Conservation (phyloP, 2,797 vertebrate genomes). For the Esox lucius region DNA sequence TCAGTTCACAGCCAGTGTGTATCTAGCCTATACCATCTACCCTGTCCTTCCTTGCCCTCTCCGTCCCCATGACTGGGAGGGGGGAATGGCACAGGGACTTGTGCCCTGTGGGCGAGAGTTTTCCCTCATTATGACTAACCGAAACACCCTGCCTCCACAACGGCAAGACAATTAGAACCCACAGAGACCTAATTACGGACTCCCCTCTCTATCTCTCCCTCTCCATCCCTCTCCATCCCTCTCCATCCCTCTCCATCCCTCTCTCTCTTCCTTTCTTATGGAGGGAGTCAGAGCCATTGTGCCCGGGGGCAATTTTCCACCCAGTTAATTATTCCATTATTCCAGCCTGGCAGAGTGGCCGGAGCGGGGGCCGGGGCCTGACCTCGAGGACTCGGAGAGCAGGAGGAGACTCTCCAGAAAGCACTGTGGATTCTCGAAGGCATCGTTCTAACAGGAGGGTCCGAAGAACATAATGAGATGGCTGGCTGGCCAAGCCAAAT, state of each 20-base stretch:
- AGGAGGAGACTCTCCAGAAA: conserved; percentile 46
- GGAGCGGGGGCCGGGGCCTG: conserved; percentile 42
- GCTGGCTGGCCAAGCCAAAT: background rate
- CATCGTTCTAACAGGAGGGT: background rate
- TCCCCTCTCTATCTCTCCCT: conserved; percentile 48
- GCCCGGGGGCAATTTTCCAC: conserved; percentile 63
- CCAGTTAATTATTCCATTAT: conserved; percentile 77
- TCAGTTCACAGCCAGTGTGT: background rate
- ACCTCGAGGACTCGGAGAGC: conserved; percentile 56
- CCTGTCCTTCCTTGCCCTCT: background rate
- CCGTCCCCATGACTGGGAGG: background rate
- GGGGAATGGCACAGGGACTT: background rate
- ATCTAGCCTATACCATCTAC: background rate
- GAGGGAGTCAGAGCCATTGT: conserved; percentile 42
- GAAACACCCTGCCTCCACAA: conserved; percentile 46
- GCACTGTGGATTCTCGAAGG: conserved; percentile 29
- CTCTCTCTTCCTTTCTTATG: conserved; percentile 46
- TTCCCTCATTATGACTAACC: conserved; percentile 32
- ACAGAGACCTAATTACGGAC: conserved; percentile 74
- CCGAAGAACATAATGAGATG: background rate
- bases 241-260: no score
- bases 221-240: conserved; percentile 9
- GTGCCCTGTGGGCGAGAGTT: background rate
- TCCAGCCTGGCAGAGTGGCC: conserved; percentile 67
- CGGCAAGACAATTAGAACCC: conserved; percentile 71